Evolutionary conservation across 2,113 vertebrate genomes (phyloP).

Genomic region (Rhynchopsitta pachyrhyncha): DNA sequence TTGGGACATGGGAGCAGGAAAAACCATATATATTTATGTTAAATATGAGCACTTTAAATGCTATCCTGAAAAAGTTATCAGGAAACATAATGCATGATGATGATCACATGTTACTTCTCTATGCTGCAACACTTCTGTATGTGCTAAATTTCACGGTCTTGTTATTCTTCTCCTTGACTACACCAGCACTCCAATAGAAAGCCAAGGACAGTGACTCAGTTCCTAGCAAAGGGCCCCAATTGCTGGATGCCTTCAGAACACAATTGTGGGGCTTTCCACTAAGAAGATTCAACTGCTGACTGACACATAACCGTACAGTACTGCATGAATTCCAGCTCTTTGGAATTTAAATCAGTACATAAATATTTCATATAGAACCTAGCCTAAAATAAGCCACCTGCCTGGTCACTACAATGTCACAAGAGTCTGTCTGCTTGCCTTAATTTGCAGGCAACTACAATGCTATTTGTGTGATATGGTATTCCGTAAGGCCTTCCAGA

Average conservation of each 20-base stretch:
- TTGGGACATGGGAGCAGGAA: background rate
- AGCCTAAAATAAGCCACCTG: constrained; percentile 62
- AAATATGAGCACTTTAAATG: background rate
- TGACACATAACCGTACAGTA: background rate
- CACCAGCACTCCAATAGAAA: background rate
- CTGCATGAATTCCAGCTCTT: background rate
- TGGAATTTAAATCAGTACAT: constrained; percentile 67
- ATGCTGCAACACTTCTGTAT: background rate
- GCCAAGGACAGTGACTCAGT: background rate
- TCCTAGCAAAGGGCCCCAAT: background rate
- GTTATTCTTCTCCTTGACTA: background rate
- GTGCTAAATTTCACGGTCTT: background rate
- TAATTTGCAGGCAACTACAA: background rate
- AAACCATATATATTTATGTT: background rate
- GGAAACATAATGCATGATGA: background rate
- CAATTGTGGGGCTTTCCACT: background rate
- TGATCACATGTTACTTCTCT: background rate
- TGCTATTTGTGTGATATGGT: constrained; percentile 49
- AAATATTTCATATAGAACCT: constrained; percentile 70
- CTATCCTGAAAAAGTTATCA: background rate
- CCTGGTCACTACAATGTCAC: constrained; percentile 57
- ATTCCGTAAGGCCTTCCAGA: constrained; percentile 46
- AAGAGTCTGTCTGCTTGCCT: constrained; percentile 37
- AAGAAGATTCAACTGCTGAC: background rate
- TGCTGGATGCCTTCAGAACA: background rate